Percentiles rank a stretch among this genome's conserved stretches.
These are phyloP conservation scores for Megatriorchis doriae DNA, from an alignment of 2,113 vertebrate genomes.

Conservation along the genomic window DNA sequence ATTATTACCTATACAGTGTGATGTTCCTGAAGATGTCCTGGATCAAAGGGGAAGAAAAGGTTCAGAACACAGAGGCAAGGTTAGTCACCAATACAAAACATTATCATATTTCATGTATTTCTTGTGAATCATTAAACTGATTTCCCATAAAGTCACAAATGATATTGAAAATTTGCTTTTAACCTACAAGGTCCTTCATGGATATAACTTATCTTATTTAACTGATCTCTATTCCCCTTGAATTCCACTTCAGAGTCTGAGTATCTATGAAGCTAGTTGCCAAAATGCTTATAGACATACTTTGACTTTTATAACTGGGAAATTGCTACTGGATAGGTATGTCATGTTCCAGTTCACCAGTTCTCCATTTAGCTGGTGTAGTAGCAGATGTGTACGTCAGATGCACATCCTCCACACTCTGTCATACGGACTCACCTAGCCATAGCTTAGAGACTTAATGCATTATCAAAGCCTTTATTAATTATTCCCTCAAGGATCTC, in stretches of 20 bases:
- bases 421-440: not conserved
- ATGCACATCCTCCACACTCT: accelerated
- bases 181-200: constrained; percentile 18
- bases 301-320: not conserved
- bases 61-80: not conserved
- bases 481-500: not conserved
- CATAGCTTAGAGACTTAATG: not conserved
- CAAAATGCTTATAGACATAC: not conserved
- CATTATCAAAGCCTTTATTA: constrained; percentile 12
- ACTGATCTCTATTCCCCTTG: not conserved
- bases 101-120: not conserved
- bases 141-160: constrained; percentile 32
- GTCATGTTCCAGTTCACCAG: not conserved
- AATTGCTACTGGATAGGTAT: not conserved
- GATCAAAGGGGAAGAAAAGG: not conserved
- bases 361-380: not conserved
- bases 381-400: not conserved
- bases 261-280: not conserved
- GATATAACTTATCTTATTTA: not conserved
- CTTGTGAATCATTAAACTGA: not conserved
- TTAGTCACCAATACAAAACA: not conserved
- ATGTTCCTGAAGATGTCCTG: not conserved
- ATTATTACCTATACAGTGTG: not conserved
- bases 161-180: constrained; percentile 25
- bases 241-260: not conserved